Conservation (phyloP, 1,140 invertebrate species). For the Akabosia matsudoensis region DNA sequence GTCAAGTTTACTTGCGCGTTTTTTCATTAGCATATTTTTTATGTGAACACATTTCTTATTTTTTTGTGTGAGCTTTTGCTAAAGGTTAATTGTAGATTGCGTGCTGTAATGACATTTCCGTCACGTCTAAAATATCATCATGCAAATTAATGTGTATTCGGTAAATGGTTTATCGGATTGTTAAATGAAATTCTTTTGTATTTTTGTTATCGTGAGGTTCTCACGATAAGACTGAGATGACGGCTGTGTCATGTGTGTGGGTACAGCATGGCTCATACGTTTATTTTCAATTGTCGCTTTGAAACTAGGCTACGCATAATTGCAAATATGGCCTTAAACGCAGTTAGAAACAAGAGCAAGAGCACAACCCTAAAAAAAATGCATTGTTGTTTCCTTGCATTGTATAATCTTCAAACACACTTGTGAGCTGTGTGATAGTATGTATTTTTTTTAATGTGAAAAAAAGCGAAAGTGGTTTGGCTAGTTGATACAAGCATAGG, state of each 20-base stretch:
- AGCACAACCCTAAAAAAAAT: conserved; percentile 6
- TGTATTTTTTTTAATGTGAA: too few species aligned
- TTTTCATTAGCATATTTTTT: neutral
- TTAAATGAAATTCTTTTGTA: too few species aligned
- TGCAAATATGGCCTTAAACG: conserved; percentile 1
- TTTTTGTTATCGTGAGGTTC: neutral
- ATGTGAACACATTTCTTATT: neutral
- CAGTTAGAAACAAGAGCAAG: neutral
- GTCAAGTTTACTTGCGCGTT: neutral
- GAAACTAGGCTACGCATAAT: conserved; percentile 22
- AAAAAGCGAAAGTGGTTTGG: conserved; percentile 14
- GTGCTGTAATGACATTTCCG: neutral
- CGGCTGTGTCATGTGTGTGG: too few species aligned
- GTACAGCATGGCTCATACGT: too few species aligned
- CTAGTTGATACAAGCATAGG: neutral
- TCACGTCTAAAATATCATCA: neutral
- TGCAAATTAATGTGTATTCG: neutral
- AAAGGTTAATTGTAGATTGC: neutral
- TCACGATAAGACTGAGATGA: neutral
- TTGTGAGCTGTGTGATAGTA: neutral
- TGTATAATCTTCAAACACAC: neutral
- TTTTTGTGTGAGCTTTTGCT: neutral
- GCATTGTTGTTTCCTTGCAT: conserved; percentile 1
- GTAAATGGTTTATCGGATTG: neutral
- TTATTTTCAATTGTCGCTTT: neutral